phyloP scores from a whole-genome alignment of 2,113 vertebrate species.

The Pantherophis guttatus region DNA sequence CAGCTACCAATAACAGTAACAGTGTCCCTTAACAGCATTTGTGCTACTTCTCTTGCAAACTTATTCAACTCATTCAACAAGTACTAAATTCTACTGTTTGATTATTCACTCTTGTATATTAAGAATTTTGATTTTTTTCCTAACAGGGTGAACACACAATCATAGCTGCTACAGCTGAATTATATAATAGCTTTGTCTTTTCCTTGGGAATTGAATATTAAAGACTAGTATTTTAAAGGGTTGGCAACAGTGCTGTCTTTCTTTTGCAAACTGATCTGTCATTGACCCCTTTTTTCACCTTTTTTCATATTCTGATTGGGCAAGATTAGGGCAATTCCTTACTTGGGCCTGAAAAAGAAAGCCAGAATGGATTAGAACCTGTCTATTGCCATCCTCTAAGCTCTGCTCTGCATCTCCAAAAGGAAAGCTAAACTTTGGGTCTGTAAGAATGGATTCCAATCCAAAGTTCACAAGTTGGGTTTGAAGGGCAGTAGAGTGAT shows the following conservation, averaged over 20 bases:
- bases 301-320: background rate
- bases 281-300: background rate
- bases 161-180: background rate
- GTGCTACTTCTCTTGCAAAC: background rate
- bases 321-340: background rate
- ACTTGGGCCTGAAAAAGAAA: background rate
- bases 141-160: background rate
- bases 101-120: background rate
- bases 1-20: background rate
- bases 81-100: background rate
- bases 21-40: background rate
- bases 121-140: background rate
- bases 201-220: background rate
- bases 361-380: background rate
- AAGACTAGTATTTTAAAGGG: background rate
- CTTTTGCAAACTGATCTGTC: background rate
- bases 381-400: background rate
- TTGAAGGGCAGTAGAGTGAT: slow-evolving; percentile 27
- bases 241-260: background rate
- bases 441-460: background rate
- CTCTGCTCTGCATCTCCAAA: background rate
- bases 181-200: background rate
- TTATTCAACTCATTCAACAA: background rate
- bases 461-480: background rate
- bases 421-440: background rate